These are phyloP conservation scores for Felis chaus DNA, from an alignment of 2,113 vertebrate genomes.

Conservation along the genomic window DNA sequence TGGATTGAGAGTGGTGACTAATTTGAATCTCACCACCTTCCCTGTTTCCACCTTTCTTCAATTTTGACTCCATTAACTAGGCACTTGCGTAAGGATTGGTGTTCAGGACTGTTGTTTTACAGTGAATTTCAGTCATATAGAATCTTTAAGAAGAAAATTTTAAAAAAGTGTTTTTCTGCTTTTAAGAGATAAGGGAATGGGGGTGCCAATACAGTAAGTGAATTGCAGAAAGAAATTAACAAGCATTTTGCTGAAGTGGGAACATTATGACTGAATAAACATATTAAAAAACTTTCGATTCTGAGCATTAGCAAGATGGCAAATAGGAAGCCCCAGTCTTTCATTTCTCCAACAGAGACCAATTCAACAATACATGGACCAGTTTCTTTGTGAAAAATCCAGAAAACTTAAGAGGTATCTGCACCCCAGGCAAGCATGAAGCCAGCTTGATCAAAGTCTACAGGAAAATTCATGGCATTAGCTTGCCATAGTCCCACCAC, in stretches of 20 bases:
- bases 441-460: neutral
- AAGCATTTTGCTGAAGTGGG: neutral
- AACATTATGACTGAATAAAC: neutral
- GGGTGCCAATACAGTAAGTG: neutral
- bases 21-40: neutral
- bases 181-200: neutral
- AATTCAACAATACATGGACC: neutral
- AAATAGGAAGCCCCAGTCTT: neutral
- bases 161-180: neutral
- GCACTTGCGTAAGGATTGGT: neutral
- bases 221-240: neutral
- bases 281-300: neutral
- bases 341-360: neutral
- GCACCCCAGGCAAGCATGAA: neutral
- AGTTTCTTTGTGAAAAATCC: neutral
- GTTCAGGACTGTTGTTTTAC: slow-evolving; percentile 13
- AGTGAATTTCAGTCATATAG: neutral
- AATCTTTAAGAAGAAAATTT: neutral
- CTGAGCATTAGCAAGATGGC: neutral
- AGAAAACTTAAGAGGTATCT: neutral
- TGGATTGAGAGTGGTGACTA: neutral
- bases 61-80: neutral
- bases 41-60: neutral
- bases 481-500: neutral
- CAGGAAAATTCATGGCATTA: neutral